Base-by-base conservation (phyloP, 2,888 invertebrate species). In the Lasioglossum pauxillum region DNA sequence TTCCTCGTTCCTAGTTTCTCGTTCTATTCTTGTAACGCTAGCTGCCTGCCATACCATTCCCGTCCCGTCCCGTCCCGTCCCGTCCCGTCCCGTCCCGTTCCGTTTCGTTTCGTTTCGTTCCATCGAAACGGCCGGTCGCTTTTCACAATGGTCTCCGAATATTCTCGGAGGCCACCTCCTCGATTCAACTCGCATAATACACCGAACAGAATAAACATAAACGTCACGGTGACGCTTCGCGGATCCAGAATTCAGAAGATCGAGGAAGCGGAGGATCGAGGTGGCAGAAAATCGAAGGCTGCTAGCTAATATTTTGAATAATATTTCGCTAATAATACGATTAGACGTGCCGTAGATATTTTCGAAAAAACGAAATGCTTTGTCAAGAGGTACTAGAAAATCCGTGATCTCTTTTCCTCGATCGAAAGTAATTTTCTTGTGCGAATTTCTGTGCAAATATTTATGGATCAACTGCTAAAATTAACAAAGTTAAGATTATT, bases 171-270 rank as follows among this genome's bases (percentile, higher is more conserved):
- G 53, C 64, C 38, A 64, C 75, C 79, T 79, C 53, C 78, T 67
- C 82, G 81, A 86, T 86, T 75, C 75, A 84, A 46, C 72, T 49
- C 72, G 76, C 74, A 80, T 80, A 78, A 71, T 71, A 46, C 41
- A 35, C 12, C 67, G 35, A 71, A 80, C 75, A 53, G 67, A 84
- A 72, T 75, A 75, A 83, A 75, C 60, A 76, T 64, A 64, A 73
- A 74, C 31, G 53, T n/a, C 57, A 14, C 57, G 27, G n/a, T 5
- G 57, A 12, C n/a, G 49, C 5, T 49, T 49, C 49, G 49, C 49
- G 49, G 49, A 14, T 16, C 16, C 16, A 16, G 46, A 46, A 46
- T 46, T 46, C 46, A 5, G 46, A 16, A 16, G 46, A 46, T 46
- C 46, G 46, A 16, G 46, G 16, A 44, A 27, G 46, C 23, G 5